phyloP scores from a whole-genome alignment of 1,140 invertebrate genomes.

The Scaptomyza graminum region DNA sequence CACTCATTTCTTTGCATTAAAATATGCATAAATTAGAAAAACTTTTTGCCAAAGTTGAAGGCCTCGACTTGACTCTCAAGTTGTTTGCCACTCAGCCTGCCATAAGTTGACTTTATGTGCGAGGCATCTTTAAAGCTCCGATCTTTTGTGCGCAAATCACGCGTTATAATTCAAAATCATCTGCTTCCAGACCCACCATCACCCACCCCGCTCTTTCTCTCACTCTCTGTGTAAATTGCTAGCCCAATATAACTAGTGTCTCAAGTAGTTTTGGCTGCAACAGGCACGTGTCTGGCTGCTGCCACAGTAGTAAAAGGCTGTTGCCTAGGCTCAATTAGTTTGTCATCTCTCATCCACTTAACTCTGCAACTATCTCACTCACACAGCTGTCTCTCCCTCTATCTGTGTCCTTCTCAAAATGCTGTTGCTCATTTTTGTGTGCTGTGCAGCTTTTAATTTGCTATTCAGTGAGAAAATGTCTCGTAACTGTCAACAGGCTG shows the following conservation, averaged over 20 bases:
- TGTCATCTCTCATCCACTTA: constrained; percentile 49
- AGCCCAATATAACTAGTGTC: constrained; percentile 32
- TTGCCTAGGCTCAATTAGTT: constrained; percentile 53
- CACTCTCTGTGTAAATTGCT: constrained; percentile 1
- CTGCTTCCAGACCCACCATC: neutral
- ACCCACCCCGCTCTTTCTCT: neutral
- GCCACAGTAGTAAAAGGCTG: neutral
- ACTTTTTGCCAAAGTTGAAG: constrained; percentile 9
- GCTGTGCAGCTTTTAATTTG: constrained; percentile 51
- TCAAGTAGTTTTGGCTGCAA: constrained; percentile 50
- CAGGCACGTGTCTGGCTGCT: constrained; percentile 31
- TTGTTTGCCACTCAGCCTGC: constrained; percentile 38
- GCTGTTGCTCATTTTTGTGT: constrained; percentile 48
- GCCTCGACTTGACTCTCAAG: constrained; percentile 16
- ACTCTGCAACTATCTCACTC: constrained; percentile 10
- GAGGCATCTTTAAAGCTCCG: constrained; percentile 38
- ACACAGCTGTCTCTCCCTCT: neutral
- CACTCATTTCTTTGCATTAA: constrained; percentile 27
- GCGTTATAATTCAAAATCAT: constrained; percentile 32
- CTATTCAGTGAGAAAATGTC: constrained; percentile 47
- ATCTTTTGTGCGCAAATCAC: constrained; percentile 45
- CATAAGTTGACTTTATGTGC: too few relatives aligned
- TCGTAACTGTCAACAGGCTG: constrained; percentile 56
- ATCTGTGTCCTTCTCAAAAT: constrained; percentile 13
- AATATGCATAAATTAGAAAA: constrained; percentile 54